A percentile compares a stretch with the other conserved stretches of the same genome.
These are phyloP conservation scores for Oligia strigilis DNA, from an alignment of 2,888 invertebrate species.

Conservation along the genomic window DNA sequence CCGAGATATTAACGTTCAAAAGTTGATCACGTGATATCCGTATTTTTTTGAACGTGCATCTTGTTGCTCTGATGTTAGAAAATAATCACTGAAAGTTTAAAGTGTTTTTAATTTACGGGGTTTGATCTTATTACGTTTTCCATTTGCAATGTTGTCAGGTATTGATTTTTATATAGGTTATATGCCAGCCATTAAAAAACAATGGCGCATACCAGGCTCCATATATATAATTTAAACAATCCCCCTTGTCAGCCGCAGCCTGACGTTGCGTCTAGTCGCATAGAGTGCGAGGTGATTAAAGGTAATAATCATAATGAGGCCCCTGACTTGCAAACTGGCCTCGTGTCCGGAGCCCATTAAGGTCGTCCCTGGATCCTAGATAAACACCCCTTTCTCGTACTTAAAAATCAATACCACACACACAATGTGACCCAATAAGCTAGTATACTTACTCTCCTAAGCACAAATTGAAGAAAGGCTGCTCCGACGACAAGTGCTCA, in stretches of 20 bases:
- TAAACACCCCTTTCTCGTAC: background rate
- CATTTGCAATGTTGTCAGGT: no score
- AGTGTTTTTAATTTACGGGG: no score
- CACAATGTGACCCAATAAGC: background rate
- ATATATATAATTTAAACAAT: background rate
- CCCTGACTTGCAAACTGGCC: no score
- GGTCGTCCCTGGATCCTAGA: background rate
- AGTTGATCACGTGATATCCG: no score
- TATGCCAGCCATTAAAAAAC: no score
- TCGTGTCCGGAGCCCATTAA: background rate
- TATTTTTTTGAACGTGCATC: no score
- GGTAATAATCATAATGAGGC: no score
- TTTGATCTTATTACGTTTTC: no score
- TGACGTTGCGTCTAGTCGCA: background rate
- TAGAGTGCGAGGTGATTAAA: background rate
- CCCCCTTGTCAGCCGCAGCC: background rate
- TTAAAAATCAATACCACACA: background rate
- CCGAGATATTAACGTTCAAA: no score
- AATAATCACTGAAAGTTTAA: no score
- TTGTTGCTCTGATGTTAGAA: no score
- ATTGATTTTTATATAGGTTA: no score
- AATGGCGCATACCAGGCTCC: background rate
- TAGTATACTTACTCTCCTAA: constrained; percentile 81
- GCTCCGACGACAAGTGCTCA: constrained; percentile 69
- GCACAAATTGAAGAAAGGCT: constrained; percentile 77